These are phyloP conservation scores for Apamea sordens DNA, from an alignment of 2,888 invertebrate species.

Conservation along the genomic window DNA sequence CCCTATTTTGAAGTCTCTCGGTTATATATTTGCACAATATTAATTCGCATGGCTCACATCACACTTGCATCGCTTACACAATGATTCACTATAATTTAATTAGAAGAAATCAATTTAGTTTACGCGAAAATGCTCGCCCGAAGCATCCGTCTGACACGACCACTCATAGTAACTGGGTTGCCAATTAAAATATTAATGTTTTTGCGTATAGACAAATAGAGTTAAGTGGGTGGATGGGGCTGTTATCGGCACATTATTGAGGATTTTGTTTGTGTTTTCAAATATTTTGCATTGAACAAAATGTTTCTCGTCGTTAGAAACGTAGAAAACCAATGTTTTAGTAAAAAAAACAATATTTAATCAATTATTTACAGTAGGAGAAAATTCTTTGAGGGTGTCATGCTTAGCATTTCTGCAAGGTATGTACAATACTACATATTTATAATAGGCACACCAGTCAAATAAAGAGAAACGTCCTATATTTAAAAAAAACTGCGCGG, in stretches of 20 bases:
- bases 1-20: conserved; percentile 85
- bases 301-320: neutral
- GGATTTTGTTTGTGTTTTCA: conserved; percentile 1
- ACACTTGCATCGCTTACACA: conserved; percentile 85
- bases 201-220: conserved; percentile 65
- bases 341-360: neutral
- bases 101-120: conserved; percentile 89
- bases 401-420: neutral
- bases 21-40: conserved; percentile 81
- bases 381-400: neutral
- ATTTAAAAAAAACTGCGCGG: too few relatives aligned
- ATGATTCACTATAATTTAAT: conserved; percentile 89
- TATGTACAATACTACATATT: neutral
- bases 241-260: conserved; percentile 16
- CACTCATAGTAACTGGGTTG: conserved; percentile 86
- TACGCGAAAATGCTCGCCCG: conserved; percentile 87
- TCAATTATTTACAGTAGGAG: neutral
- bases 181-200: conserved; percentile 70
- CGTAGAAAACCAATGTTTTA: neutral
- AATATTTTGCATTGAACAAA: neutral
- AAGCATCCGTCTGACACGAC: conserved; percentile 88
- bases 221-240: conserved; percentile 62
- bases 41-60: conserved; percentile 87
- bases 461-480: neutral
- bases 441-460: neutral